Percentiles rank a stretch among this genome's conserved stretches.
Conservation (phyloP, 2,797 vertebrate species). For the Thamnophis elegans region DNA sequence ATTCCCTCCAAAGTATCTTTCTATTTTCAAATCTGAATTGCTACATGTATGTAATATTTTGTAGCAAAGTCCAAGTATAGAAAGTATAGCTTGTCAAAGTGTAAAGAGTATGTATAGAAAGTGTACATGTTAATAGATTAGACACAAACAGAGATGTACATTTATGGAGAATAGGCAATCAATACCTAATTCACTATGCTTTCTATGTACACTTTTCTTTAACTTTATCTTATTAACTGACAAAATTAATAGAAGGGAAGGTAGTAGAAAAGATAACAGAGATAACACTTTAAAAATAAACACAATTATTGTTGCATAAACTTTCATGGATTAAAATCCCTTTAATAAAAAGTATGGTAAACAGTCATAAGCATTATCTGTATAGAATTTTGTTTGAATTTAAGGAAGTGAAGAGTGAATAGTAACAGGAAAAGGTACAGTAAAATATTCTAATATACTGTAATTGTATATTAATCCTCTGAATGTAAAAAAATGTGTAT, state of each 20-base stretch:
- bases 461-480: background rate
- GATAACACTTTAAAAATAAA: background rate
- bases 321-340: background rate
- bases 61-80: background rate
- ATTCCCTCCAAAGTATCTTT: background rate
- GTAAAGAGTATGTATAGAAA: background rate
- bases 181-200: background rate
- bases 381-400: background rate
- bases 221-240: background rate
- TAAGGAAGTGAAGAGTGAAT: background rate
- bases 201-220: background rate
- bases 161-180: background rate
- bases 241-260: background rate
- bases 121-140: background rate
- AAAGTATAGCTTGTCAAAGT: background rate
- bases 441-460: background rate
- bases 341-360: background rate
- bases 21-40: background rate
- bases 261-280: background rate
- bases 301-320: background rate
- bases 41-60: background rate
- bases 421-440: background rate
- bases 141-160: background rate
- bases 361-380: background rate
- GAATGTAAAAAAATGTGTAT: background rate